Conservation (phyloP, 1,140 invertebrate genomes). For the Cyphomyrmex costatus region DNA sequence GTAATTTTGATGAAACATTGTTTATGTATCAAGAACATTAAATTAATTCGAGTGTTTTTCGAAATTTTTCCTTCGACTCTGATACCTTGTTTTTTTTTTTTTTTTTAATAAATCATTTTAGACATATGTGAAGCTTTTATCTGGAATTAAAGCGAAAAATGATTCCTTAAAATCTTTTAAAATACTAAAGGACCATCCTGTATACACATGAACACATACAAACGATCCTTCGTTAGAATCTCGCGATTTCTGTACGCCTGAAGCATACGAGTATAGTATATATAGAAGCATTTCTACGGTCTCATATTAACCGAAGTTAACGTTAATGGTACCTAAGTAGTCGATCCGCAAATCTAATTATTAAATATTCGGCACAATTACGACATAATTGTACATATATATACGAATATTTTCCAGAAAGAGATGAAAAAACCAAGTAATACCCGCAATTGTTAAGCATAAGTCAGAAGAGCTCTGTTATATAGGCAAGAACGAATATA, state of each 20-base stretch:
- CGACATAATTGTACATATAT: conserved; percentile 72
- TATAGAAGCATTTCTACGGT: conserved; percentile 48
- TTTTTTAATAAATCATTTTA: too few relatives aligned
- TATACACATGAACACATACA: neutral
- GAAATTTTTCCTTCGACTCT: too few relatives aligned
- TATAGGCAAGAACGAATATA: conserved; percentile 68
- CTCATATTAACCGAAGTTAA: conserved; percentile 49
- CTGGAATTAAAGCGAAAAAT: too few relatives aligned
- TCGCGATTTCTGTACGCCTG: conserved; percentile 44
- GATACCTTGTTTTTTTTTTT: too few relatives aligned
- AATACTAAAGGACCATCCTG: too few relatives aligned
- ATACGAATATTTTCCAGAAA: conserved; percentile 70
- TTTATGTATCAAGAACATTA: too few relatives aligned
- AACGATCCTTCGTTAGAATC: conserved; percentile 42
- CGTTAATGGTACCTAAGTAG: conserved; percentile 54
- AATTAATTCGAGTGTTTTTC: too few relatives aligned
- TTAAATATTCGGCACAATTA: conserved; percentile 68
- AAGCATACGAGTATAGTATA: conserved; percentile 35
- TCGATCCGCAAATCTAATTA: conserved; percentile 60
- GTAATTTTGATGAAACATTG: too few relatives aligned
- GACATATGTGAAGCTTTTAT: too few relatives aligned
- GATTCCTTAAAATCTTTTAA: too few relatives aligned
- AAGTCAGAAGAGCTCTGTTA: conserved; percentile 71
- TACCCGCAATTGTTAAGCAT: conserved; percentile 72
- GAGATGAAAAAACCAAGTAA: conserved; percentile 15